These are phyloP conservation scores for Hiodon alosoides DNA, from an alignment of 2,113 vertebrate species.

Conservation along the genomic window DNA sequence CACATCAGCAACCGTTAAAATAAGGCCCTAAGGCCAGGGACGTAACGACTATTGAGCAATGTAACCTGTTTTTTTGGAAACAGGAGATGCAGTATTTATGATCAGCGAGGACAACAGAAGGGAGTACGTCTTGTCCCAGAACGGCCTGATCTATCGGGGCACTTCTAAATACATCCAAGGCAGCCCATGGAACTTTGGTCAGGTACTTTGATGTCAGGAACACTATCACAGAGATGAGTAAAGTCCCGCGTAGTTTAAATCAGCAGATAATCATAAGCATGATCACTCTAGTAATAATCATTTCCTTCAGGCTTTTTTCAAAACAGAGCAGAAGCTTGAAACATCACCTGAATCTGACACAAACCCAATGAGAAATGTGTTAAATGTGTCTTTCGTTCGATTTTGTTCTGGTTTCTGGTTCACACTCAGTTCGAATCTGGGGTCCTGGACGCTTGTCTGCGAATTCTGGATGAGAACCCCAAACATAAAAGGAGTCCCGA, in stretches of 20 bases:
- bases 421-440: slow-evolving; percentile 70
- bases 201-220: slow-evolving; percentile 61
- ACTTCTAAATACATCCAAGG: slow-evolving; percentile 54
- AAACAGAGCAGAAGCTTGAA: background rate
- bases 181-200: slow-evolving; percentile 78
- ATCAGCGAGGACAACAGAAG: slow-evolving; percentile 49
- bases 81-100: slow-evolving; percentile 76
- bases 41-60: background rate
- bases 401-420: background rate
- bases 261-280: background rate
- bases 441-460: slow-evolving; percentile 71
- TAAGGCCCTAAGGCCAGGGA: background rate
- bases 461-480: slow-evolving; percentile 74
- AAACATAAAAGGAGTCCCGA: slow-evolving; percentile 65
- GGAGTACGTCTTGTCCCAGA: slow-evolving; percentile 76
- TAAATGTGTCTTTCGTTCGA: background rate
- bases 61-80: background rate
- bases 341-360: too few species aligned
- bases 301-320: too few species aligned
- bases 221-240: too few species aligned
- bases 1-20: too few species aligned
- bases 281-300: background rate
- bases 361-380: background rate
- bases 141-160: slow-evolving; percentile 77
- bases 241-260: background rate